Evolutionary conservation across 1,140 invertebrate species (phyloP).

Genomic region (Heliconius eleuchia): DNA sequence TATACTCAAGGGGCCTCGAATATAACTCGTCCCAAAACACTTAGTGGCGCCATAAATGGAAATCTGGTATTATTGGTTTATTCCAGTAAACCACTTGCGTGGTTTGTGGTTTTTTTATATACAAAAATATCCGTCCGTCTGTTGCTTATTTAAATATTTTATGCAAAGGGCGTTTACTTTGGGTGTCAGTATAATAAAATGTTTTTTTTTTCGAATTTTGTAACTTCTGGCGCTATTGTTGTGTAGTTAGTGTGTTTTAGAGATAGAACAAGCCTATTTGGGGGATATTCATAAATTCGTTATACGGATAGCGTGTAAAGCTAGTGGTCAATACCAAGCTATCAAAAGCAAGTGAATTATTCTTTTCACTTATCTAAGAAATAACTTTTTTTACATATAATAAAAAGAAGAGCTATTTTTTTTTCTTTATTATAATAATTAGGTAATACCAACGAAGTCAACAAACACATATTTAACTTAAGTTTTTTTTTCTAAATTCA

Average conservation of each 20-base stretch:
- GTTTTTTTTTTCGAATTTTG: background rate
- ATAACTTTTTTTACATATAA: too few species aligned
- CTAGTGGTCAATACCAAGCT: too few species aligned
- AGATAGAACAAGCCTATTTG: too few species aligned
- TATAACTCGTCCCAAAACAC: constrained; percentile 18
- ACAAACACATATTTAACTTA: background rate
- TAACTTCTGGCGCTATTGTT: background rate
- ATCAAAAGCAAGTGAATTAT: too few species aligned
- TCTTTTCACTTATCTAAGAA: too few species aligned
- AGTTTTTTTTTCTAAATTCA: background rate
- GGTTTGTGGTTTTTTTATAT: background rate
- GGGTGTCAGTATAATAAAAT: background rate
- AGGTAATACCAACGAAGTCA: too few species aligned
- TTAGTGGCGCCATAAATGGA: constrained; percentile 16
- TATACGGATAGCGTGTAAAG: too few species aligned
- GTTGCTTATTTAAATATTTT: constrained; percentile 3
- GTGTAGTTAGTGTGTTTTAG: too few species aligned
- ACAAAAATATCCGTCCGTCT: constrained; percentile 6
- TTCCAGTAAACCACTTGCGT: constrained; percentile 12
- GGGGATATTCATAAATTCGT: too few species aligned
- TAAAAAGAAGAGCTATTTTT: too few species aligned
- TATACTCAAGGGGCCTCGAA: constrained; percentile 13
- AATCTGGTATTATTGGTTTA: constrained; percentile 24
- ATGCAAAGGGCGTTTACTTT: background rate
- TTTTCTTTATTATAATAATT: too few species aligned